Evolutionary conservation across 2,888 invertebrate genomes (phyloP).

Genomic region (Caradrina clavipalpis): DNA sequence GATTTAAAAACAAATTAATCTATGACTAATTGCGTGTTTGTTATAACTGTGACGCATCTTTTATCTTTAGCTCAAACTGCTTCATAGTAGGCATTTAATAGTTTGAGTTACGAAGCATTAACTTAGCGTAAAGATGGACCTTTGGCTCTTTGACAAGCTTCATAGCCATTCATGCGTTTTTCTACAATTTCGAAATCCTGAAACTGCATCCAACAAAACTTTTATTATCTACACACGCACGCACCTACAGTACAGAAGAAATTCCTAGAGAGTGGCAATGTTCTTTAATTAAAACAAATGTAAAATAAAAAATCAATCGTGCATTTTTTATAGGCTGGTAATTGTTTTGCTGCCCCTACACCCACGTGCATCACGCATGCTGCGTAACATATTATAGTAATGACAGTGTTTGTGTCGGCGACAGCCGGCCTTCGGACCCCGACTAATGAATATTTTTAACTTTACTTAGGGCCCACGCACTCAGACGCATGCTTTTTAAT

Average conservation of each 20-base stretch:
- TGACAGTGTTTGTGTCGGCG: constrained; percentile 73
- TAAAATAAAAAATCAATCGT: too few relatives aligned
- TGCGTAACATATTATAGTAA: constrained; percentile 76
- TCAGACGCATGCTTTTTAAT: constrained; percentile 52
- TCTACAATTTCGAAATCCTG: too few relatives aligned
- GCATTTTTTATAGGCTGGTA: background rate
- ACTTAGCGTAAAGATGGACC: too few relatives aligned
- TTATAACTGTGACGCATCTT: background rate
- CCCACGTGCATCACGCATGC: constrained; percentile 84
- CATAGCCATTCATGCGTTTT: too few relatives aligned
- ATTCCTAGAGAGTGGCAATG: too few relatives aligned
- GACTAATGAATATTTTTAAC: constrained; percentile 71
- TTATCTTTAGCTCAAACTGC: background rate
- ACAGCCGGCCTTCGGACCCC: constrained; percentile 74
- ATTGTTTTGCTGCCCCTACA: constrained; percentile 72
- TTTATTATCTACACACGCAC: background rate
- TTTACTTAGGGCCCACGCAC: constrained; percentile 72
- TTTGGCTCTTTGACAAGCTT: too few relatives aligned
- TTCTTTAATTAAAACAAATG: too few relatives aligned
- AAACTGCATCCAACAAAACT: background rate
- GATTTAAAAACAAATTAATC: background rate
- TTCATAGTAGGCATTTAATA: background rate
- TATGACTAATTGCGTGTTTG: background rate
- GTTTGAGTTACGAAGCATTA: background rate
- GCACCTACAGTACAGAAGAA: too few relatives aligned